phyloP scores from a whole-genome alignment of 2,113 vertebrate genomes.

The Heteronetta atricapilla region DNA sequence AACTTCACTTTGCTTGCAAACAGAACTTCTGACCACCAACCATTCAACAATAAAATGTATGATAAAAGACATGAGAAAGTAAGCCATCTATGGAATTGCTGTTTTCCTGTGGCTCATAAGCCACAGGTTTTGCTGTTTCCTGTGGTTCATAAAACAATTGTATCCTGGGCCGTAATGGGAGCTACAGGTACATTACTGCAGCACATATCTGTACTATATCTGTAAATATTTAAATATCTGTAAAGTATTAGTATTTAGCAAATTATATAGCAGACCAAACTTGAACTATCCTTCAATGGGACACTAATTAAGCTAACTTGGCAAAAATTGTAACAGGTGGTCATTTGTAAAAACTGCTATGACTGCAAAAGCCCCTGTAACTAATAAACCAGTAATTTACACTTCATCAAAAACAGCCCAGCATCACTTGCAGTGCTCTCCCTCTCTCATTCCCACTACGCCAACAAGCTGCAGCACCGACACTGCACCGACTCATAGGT shows the following conservation, averaged over 20 bases:
- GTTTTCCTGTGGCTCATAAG: background rate
- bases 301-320: background rate
- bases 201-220: too few relatives aligned
- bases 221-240: too few relatives aligned
- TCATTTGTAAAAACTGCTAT: background rate
- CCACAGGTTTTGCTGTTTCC: background rate
- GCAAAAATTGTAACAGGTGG: background rate
- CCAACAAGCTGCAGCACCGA: background rate
- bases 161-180: background rate
- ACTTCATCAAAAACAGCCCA: background rate
- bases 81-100: background rate
- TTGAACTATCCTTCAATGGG: background rate
- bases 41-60: background rate
- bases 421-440: accelerated
- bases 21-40: background rate
- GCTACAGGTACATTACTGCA: background rate
- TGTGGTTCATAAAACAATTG: background rate
- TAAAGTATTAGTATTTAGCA: background rate
- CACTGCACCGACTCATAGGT: background rate
- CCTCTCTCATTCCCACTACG: background rate
- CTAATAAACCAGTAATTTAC: background rate
- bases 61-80: background rate
- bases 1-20: background rate
- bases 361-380: background rate
- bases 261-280: background rate